Conservation (phyloP, 2,113 vertebrate species). For the Phaethornis superciliosus region DNA sequence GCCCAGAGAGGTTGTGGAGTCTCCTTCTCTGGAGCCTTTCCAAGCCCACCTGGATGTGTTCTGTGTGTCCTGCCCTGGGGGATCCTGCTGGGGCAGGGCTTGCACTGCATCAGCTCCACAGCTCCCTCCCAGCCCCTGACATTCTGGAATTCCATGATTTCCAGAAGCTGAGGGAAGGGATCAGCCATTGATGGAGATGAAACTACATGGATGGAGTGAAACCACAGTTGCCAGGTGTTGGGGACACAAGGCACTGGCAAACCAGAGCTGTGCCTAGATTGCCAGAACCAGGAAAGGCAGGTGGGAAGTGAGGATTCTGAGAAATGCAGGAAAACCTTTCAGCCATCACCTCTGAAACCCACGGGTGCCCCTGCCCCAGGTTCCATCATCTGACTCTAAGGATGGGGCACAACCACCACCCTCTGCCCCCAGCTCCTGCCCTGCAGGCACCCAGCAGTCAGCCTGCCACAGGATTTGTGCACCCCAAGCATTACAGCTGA, state of each 20-base stretch:
- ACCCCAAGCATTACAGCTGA: not conserved
- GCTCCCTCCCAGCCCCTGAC: too few species aligned
- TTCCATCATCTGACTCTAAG: not conserved
- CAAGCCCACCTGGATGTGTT: too few species aligned
- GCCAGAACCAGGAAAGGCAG: too few species aligned
- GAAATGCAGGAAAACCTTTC: not conserved
- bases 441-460: too few species aligned
- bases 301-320: not conserved
- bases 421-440: not conserved
- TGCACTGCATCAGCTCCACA: too few species aligned
- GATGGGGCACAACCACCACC: not conserved
- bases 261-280: not conserved
- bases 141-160: too few species aligned
- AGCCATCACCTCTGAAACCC: not conserved
- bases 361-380: not conserved
- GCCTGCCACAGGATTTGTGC: not conserved
- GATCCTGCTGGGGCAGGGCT: too few species aligned
- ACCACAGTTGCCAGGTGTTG: fast-evolving
- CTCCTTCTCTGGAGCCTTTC: too few species aligned
- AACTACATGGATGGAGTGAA: not conserved
- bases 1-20: too few species aligned
- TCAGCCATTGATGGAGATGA: too few species aligned
- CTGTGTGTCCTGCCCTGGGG: too few species aligned
- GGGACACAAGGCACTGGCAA: not conserved
- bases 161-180: too few species aligned